Conservation (phyloP, 2,888 invertebrate species). For the Hirtodrosophila histrioides region DNA sequence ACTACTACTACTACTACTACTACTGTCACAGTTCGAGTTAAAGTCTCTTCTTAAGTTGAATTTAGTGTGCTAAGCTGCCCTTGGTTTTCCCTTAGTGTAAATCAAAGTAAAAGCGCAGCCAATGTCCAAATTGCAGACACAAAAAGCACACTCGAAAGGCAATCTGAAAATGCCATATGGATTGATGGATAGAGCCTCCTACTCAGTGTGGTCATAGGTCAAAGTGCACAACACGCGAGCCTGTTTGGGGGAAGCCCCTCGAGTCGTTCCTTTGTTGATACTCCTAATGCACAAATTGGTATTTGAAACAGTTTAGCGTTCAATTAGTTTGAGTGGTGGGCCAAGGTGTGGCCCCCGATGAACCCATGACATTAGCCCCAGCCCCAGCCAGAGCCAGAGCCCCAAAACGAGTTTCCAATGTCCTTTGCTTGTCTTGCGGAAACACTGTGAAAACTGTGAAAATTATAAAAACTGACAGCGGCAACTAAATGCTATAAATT, state of each 20-base stretch:
- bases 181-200: neutral
- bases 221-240: conserved; percentile 54
- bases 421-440: conserved; percentile 16
- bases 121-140: conserved; percentile 43
- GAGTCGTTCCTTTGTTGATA: conserved; percentile 52
- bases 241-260: neutral
- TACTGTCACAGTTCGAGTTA: too few relatives aligned
- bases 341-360: conserved; percentile 50
- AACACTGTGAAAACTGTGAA: conserved; percentile 19
- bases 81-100: conserved; percentile 31
- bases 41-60: too few relatives aligned
- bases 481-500: conserved; percentile 42
- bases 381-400: neutral
- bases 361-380: conserved; percentile 17
- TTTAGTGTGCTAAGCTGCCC: too few relatives aligned
- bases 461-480: conserved; percentile 22
- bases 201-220: conserved; percentile 48
- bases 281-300: conserved; percentile 68
- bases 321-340: conserved; percentile 72
- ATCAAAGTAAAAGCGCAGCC: conserved; percentile 54
- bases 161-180: neutral
- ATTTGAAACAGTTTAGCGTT: conserved; percentile 67
- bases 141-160: conserved; percentile 1
- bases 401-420: conserved; percentile 18
- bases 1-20: too few relatives aligned